Percentiles rank a stretch among this genome's conserved stretches.
phyloP scores from a whole-genome alignment of 2,888 invertebrate genomes.

The Diarsia rubi region DNA sequence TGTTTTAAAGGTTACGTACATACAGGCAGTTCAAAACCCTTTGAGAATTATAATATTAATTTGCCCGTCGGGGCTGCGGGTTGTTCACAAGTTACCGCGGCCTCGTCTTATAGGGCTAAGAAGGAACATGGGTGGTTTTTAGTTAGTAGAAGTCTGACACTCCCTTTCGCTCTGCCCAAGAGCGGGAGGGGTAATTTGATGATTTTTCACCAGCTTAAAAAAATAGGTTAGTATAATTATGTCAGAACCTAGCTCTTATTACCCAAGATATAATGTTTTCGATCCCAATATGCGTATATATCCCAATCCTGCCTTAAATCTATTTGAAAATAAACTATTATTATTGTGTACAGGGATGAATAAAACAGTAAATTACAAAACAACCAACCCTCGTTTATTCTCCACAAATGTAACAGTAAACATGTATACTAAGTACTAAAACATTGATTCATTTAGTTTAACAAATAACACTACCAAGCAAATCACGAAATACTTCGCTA shows the following conservation, averaged over 20 bases:
- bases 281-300: background rate
- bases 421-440: conserved; percentile 64
- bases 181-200: too few species aligned
- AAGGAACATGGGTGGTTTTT: too few species aligned
- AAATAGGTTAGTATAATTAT: background rate
- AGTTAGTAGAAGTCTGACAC: too few species aligned
- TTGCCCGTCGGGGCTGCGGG: too few species aligned
- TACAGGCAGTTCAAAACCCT: background rate
- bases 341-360: background rate
- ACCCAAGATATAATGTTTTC: background rate
- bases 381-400: conserved; percentile 75
- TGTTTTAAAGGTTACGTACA: background rate
- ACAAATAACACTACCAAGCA: conserved; percentile 59
- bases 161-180: too few species aligned
- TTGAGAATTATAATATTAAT: background rate
- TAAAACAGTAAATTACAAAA: conserved; percentile 63
- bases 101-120: too few species aligned
- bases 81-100: too few species aligned
- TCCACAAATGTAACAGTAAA: conserved; percentile 68
- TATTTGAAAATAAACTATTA: background rate
- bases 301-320: background rate
- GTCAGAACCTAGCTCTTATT: background rate
- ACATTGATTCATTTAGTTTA: conserved; percentile 52
- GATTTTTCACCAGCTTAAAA: too few species aligned
- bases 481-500: conserved; percentile 37